Conservation (phyloP, 2,888 invertebrate species). For the Eulithis prunata region DNA sequence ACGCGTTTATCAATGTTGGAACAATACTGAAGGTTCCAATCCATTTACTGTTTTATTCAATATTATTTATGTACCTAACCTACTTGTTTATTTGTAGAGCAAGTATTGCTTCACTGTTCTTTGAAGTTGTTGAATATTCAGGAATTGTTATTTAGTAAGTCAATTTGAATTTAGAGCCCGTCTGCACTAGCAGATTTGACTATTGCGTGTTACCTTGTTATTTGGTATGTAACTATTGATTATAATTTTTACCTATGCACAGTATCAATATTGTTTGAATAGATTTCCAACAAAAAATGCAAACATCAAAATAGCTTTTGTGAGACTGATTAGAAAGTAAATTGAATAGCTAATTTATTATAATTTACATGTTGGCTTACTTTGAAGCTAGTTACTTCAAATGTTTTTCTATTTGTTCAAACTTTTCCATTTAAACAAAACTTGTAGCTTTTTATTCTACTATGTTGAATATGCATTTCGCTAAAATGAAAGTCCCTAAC, state of each 20-base stretch:
- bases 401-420: neutral
- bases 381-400: too few relatives aligned
- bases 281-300: too few relatives aligned
- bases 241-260: too few relatives aligned
- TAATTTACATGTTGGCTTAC: too few relatives aligned
- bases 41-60: neutral
- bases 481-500: conserved; percentile 5
- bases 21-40: conserved; percentile 18
- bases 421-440: neutral
- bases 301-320: too few relatives aligned
- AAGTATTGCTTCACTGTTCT: conserved; percentile 7
- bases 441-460: neutral
- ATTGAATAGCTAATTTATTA: too few relatives aligned
- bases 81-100: neutral
- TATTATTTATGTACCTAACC: neutral
- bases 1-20: conserved; percentile 28
- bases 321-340: too few relatives aligned
- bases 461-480: neutral
- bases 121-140: conserved; percentile 2
- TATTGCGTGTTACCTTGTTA: too few relatives aligned
- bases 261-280: too few relatives aligned
- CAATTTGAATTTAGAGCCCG: neutral
- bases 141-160: neutral
- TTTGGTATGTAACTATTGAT: too few relatives aligned
- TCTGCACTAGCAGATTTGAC: neutral